Evolutionary conservation across 2,888 invertebrate species (phyloP), one percentile per base, ranked within the genome.

Genomic region (Cremastinae sp.): DNA sequence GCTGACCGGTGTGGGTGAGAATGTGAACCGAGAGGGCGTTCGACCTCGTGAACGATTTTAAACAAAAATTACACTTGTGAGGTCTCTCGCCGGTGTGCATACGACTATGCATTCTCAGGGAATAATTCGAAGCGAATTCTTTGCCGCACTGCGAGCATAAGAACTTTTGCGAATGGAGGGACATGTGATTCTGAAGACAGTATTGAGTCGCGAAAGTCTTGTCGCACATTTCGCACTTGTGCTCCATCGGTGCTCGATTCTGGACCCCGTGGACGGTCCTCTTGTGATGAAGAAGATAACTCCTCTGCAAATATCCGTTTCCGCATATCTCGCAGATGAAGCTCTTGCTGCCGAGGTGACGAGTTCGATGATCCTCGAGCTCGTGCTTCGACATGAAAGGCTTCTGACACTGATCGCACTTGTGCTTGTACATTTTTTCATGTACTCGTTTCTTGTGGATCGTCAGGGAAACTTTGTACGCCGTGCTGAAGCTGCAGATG

Each of bases 301-400:
- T 69, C 20, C 61, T 53, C 8, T 76, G 76, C 0, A 65, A 43
- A 51, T 78, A 82, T 41, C 75, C 72, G 8, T 80, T 81, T 9
- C 81, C 82, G 45, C 83, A 83, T 5, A 80, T 51, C 45, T 81
- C 82, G 70, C 83, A 83, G 28, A 82, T 75, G 18, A 79, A 59
- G 8, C 78, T 78, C n/a, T 62, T 62, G 5, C 71, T 56, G 0
- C 62, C 61, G 5, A 79, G 78, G 47, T 74, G 58, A 14, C 53
- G 64, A 7, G 74, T 74, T 1, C 69, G 61, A 51, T 83, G 83
- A 47, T 75, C 74, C 1, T 58, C 78, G 16, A 82, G 39, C n/a
- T 83, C 76, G 69, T 78, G 68, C 35, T 72, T 79, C 39, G 79
- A 59, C 70, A 78, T 79, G 49, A 79, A 80, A 7, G 74, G 75